These are phyloP conservation scores for Orbicella faveolata DNA, from an alignment of 64 coral and sea anemone genomes.

Conservation along the genomic window DNA sequence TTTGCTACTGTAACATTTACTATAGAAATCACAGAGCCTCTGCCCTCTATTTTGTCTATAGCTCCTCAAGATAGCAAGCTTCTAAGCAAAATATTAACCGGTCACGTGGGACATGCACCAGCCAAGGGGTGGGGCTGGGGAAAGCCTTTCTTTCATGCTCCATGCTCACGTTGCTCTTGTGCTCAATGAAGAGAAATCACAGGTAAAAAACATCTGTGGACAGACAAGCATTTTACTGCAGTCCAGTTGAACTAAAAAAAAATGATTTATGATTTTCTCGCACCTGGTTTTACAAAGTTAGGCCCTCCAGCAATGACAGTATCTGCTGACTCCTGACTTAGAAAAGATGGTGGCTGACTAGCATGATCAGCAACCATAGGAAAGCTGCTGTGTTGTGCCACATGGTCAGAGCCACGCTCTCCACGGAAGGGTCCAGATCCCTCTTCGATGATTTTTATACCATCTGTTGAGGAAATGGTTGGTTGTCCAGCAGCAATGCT, in stretches of 20 bases:
- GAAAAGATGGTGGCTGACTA: constrained; percentile 41
- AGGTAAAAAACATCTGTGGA: too few species aligned
- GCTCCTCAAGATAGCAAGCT: too few species aligned
- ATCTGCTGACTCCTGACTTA: constrained; percentile 27
- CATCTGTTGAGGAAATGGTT: not conserved
- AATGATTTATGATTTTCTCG: not conserved
- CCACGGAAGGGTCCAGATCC: not conserved
- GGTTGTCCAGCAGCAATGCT: not conserved
- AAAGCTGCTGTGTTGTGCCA: not conserved
- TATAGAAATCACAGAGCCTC: too few species aligned
- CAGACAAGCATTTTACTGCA: not conserved
- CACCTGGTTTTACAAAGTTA: constrained; percentile 28
- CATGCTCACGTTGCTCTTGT: too few species aligned
- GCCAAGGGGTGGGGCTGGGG: too few species aligned
- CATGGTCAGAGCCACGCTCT: not conserved
- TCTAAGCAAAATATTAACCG: too few species aligned
- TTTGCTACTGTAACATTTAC: too few species aligned
- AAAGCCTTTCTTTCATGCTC: too few species aligned
- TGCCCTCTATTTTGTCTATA: too few species aligned
- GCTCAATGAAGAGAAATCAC: too few species aligned
- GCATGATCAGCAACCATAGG: not conserved
- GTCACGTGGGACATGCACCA: too few species aligned
- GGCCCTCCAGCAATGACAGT: constrained; percentile 65
- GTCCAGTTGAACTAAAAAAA: not conserved
- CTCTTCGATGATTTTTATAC: not conserved